phyloP scores from a whole-genome alignment of 1,140 invertebrate species.

The Hyles euphorbiae region DNA sequence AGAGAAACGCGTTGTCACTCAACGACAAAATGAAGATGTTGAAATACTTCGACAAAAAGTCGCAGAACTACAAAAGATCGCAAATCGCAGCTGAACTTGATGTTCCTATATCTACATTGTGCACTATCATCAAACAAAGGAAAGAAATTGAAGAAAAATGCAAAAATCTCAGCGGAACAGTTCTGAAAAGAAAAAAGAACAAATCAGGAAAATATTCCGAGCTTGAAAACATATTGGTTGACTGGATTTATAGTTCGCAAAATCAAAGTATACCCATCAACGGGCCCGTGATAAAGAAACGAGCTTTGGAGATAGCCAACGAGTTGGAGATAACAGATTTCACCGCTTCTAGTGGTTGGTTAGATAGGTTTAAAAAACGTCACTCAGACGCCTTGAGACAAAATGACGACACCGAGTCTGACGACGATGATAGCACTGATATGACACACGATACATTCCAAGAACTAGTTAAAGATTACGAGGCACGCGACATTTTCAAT shows the following conservation, averaged over 20 bases:
- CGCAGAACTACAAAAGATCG: slow-evolving; percentile 4
- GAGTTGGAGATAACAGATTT: slow-evolving; percentile 5
- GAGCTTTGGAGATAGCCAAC: slow-evolving; percentile 8
- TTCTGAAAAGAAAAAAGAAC: slow-evolving; percentile 4
- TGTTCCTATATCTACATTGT: slow-evolving; percentile 4
- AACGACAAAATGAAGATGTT: slow-evolving; percentile 8
- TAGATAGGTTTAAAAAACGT: slow-evolving; percentile 3
- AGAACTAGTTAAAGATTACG: slow-evolving; percentile 6
- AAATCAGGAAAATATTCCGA: slow-evolving; percentile 6
- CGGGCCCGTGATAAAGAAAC: slow-evolving; percentile 5
- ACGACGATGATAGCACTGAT: background rate
- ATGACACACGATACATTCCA: slow-evolving; percentile 1
- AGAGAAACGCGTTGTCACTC: slow-evolving; percentile 2
- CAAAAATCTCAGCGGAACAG: background rate
- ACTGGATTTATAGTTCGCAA: slow-evolving; percentile 5
- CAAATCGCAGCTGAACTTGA: slow-evolving; percentile 9
- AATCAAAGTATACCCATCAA: slow-evolving; percentile 1
- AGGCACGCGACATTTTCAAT: slow-evolving; percentile 6
- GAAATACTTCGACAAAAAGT: slow-evolving; percentile 9
- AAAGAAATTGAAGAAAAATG: background rate
- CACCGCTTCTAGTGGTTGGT: slow-evolving; percentile 8
- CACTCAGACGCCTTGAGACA: slow-evolving; percentile 1
- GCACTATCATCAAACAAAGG: slow-evolving; percentile 1
- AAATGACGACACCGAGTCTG: slow-evolving; percentile 1
- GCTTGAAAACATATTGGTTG: slow-evolving; percentile 5